Evolutionary conservation across 2,797 vertebrate species (phyloP), one percentile per base, ranked within the genome.

Genomic region (Capromys pilorides): DNA sequence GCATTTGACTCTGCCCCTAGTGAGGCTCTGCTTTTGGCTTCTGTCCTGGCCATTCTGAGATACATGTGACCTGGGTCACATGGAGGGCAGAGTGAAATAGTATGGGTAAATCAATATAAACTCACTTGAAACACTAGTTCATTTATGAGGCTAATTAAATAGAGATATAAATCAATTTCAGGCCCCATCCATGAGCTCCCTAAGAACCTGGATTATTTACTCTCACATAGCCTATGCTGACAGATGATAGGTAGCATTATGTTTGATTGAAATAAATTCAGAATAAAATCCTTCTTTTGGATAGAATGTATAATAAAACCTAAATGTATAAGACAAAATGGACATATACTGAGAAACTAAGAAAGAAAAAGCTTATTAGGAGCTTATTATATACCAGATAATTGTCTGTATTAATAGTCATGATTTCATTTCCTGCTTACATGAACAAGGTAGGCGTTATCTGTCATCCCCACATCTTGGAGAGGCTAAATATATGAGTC

Each of bases 111-210:
- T 96, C 95, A 92, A 67, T 94, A 95, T 54, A 86, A 95, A 95
- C 33, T 67, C 51, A 80, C 90, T 92, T 77, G 94, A 93, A 95
- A 92, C 82, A 24, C 88, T 88, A 95, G 85, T 96, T 95, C 90
- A 94, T 95, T 95, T 96, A 93, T 91, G 80, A 90, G 28, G 39
- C 61, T 96, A 88, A 94, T 91, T 90, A 94, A 92, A 89, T 12
- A 71, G 94, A 85, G 83, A 57, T 28, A 81, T 62, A 54, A 90
- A 90, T 96, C 95, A 67, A 93, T 93, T 86, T 82, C 62, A 93
- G 79, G 82, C 69, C 91, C 24, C 14, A 12, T 49, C 36, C 85
- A 16, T 7, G 19, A 90, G 41, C 49, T 90, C 71, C 84, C 93
- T 69, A 57, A 87, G 92, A 86, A 79, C 19, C 28, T 85, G n/a